Percentiles rank a stretch among this genome's conserved stretches.
phyloP scores from a whole-genome alignment of 2,888 invertebrate species.

The Lasioglossum pauxillum region DNA sequence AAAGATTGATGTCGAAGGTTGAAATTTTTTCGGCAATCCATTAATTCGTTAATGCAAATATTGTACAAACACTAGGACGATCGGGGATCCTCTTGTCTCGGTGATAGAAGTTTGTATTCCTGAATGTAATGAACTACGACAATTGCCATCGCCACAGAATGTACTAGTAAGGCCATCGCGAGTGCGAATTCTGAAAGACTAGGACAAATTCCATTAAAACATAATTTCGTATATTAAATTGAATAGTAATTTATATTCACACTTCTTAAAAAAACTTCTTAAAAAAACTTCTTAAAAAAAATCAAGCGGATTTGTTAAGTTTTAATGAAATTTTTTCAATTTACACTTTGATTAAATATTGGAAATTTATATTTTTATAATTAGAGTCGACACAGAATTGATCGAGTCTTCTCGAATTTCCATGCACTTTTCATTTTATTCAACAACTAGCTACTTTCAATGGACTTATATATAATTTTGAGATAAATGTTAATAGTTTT shows the following conservation, averaged over 20 bases:
- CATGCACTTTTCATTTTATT: neutral
- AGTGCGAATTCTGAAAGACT: conserved; percentile 37
- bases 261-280: no score
- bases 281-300: no score
- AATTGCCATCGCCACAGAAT: conserved; percentile 12
- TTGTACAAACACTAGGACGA: neutral
- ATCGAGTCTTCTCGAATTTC: neutral
- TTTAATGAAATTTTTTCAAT: neutral
- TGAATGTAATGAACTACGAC: conserved; percentile 8
- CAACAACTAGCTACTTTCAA: neutral
- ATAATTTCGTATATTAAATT: neutral
- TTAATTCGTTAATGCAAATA: neutral
- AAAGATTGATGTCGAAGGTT: neutral
- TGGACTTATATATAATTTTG: neutral
- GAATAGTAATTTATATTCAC: neutral
- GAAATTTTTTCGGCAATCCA: neutral
- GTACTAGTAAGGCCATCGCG: conserved; percentile 5
- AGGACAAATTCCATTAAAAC: neutral
- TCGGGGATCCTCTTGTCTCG: neutral
- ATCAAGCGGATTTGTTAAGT: neutral
- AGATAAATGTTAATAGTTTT: neutral
- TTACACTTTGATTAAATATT: neutral
- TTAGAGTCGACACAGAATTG: neutral
- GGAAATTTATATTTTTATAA: neutral
- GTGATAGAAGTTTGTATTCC: neutral